Evolutionary conservation across 2,113 vertebrate species (phyloP).

Genomic region (Sylvietta virens): DNA sequence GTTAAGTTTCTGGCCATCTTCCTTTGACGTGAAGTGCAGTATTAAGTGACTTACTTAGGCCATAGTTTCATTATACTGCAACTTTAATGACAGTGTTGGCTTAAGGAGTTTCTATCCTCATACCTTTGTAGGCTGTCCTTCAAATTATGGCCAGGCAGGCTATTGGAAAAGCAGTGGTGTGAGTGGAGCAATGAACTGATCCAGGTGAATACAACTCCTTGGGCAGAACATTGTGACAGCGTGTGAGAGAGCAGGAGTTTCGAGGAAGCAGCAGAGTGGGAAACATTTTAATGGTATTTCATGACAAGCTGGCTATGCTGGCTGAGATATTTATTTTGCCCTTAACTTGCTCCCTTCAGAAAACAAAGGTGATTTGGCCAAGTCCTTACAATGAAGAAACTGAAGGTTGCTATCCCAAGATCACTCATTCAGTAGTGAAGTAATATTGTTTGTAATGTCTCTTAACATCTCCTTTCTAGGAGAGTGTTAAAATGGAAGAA

Average conservation of each 20-base stretch:
- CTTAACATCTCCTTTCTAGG: not conserved
- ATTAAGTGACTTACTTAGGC: conserved; percentile 4
- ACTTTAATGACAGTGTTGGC: not conserved
- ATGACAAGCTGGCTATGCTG: not conserved
- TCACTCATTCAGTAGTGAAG: not conserved
- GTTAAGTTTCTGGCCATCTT: not conserved
- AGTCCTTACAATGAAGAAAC: not conserved
- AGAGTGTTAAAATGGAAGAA: not conserved
- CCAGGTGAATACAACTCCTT: not conserved
- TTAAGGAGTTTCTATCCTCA: not conserved
- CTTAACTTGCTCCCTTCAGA: not conserved
- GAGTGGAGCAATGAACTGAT: not conserved
- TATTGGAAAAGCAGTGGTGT: not conserved
- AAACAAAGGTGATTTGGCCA: not conserved
- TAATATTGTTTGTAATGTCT: not conserved
- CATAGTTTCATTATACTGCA: conserved; percentile 3
- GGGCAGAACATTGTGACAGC: not conserved
- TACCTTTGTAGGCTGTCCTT: not conserved
- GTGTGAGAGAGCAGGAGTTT: not conserved
- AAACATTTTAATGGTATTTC: not conserved
- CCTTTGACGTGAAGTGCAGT: not conserved
- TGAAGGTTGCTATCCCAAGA: not conserved
- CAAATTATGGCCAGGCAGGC: not conserved
- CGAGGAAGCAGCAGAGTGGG: not conserved
- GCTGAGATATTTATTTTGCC: not conserved